Percentiles rank a stretch among this genome's conserved stretches.
phyloP scores from a whole-genome alignment of 2,797 vertebrate species.

The Sebastes minor region DNA sequence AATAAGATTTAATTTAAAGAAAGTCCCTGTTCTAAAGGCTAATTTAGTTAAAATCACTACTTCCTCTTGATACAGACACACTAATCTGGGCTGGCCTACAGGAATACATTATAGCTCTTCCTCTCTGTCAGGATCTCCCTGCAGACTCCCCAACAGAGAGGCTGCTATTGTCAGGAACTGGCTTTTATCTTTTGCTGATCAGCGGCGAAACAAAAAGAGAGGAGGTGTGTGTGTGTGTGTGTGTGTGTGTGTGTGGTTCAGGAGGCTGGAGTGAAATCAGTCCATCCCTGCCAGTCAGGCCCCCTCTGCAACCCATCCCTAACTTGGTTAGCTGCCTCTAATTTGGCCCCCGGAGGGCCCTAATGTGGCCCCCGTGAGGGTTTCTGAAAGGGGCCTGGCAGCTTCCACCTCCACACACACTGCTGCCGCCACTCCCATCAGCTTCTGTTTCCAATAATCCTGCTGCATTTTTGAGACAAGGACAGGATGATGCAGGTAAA shows the following conservation, averaged over 20 bases:
- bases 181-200: constrained; percentile 77
- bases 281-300: constrained; percentile 67
- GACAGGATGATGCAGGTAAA: constrained; percentile 62
- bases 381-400: constrained; percentile 63
- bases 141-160: constrained; percentile 53
- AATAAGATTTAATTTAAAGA: constrained; percentile 30
- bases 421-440: constrained; percentile 27
- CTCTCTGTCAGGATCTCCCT: constrained; percentile 57
- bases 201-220: constrained; percentile 66
- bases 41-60: constrained; percentile 49
- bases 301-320: constrained; percentile 68
- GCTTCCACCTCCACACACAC: constrained; percentile 28
- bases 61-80: constrained; percentile 43
- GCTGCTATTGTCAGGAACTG: constrained; percentile 71
- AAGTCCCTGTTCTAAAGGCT: constrained; percentile 22
- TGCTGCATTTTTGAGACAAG: constrained; percentile 55
- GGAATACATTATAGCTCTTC: constrained; percentile 64
- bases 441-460: constrained; percentile 69
- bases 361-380: constrained; percentile 62
- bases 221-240: constrained; percentile 14
- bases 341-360: constrained; percentile 78
- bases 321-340: constrained; percentile 81
- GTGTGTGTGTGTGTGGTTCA: constrained; percentile 31
- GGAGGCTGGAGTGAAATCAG: constrained; percentile 58
- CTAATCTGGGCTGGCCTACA: constrained; percentile 47